These are phyloP conservation scores for Pristionchus exspectatus DNA, from an alignment of 2,888 invertebrate genomes.

Conservation along the genomic window DNA sequence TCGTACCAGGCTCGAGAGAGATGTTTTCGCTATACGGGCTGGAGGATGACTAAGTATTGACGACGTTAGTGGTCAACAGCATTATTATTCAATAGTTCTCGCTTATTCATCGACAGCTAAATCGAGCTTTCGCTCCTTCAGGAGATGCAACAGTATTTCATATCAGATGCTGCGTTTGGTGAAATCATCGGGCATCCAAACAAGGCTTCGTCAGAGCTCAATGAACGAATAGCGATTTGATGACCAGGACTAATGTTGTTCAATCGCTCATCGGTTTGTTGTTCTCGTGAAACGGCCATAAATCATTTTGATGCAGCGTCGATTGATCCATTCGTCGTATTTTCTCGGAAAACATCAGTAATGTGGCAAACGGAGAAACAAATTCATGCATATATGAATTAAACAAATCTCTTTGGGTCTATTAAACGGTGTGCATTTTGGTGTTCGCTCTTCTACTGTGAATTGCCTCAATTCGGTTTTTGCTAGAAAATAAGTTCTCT, in stretches of 20 bases:
- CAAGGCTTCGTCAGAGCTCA: conserved; percentile 13
- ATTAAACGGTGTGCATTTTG: neutral
- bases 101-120: conserved; percentile 10
- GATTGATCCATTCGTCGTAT: neutral
- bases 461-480: neutral
- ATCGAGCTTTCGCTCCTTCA: neutral
- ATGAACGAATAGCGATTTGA: neutral
- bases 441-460: neutral
- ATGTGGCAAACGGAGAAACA: neutral
- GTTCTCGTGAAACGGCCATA: neutral
- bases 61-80: conserved; percentile 9
- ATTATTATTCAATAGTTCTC: conserved; percentile 23
- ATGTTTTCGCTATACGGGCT: neutral
- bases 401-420: too few species aligned
- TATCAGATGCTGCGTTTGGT: neutral
- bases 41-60: neutral
- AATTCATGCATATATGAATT: neutral
- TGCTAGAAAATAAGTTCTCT: neutral
- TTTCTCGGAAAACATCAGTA: neutral
- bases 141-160: neutral
- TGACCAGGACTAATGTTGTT: neutral
- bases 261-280: neutral
- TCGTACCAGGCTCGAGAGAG: conserved; percentile 16
- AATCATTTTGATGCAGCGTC: neutral
- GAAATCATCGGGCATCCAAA: neutral